These are phyloP conservation scores for Megalops atlanticus DNA, from an alignment of 2,113 vertebrate species.

Conservation along the genomic window DNA sequence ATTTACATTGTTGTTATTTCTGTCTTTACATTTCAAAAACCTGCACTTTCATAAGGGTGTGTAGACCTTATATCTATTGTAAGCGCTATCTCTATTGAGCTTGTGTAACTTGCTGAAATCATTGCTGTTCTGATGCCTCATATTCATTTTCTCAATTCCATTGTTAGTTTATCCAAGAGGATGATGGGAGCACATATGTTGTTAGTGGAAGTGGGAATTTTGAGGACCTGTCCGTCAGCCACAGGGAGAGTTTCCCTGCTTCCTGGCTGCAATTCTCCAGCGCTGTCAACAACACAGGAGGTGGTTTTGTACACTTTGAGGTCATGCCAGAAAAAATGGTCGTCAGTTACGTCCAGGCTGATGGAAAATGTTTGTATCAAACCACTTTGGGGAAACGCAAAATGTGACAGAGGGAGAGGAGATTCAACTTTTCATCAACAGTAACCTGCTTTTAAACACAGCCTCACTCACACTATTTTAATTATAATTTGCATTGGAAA, in stretches of 20 bases:
- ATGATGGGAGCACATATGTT: constrained; percentile 58
- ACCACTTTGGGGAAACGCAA: constrained; percentile 45
- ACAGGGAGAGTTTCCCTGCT: constrained; percentile 49
- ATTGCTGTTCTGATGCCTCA: not conserved
- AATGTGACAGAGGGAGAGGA: not conserved
- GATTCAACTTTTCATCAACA: not conserved
- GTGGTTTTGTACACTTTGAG: constrained; percentile 60
- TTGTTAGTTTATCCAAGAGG: constrained; percentile 64
- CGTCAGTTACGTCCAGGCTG: constrained; percentile 55
- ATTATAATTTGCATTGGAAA: no score
- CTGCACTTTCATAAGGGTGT: no score
- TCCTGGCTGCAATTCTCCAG: constrained; percentile 69
- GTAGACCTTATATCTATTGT: no score
- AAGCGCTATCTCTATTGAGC: no score
- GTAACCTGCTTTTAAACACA: not conserved
- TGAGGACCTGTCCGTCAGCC: constrained; percentile 37
- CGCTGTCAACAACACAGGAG: constrained; percentile 55
- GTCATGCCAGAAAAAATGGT: constrained; percentile 51
- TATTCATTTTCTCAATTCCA: not conserved
- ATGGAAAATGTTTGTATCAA: constrained; percentile 64
- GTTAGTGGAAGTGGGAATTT: constrained; percentile 62
- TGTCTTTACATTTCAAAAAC: no score
- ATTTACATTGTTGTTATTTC: no score
- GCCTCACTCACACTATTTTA: no score
- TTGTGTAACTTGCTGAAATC: no score